Percentiles rank a stretch among this genome's conserved stretches.
phyloP scores from a whole-genome alignment of 1,140 invertebrate genomes.

The Diorhabda carinulata region DNA sequence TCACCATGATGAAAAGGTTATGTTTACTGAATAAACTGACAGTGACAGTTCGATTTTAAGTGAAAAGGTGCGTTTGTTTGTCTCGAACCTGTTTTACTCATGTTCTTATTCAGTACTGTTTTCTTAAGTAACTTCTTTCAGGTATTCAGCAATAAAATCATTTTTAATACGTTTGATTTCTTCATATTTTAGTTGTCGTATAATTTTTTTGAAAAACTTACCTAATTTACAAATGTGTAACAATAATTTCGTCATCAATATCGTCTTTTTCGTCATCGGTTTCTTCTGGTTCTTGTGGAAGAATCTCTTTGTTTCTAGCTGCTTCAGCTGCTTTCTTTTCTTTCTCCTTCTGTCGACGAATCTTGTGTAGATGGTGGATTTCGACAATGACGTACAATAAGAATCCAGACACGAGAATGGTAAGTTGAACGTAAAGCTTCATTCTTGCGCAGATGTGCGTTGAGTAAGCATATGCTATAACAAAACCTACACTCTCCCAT shows the following conservation, averaged over 20 bases:
- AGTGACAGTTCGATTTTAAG: too few species aligned
- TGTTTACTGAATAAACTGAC: too few species aligned
- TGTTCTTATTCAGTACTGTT: too few species aligned
- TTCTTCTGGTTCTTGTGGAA: conserved; percentile 58
- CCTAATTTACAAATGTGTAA: conserved; percentile 68
- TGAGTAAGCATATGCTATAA: conserved; percentile 85
- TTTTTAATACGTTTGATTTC: too few species aligned
- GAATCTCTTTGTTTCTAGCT: conserved; percentile 38
- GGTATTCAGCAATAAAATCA: too few species aligned
- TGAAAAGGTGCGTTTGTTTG: too few species aligned
- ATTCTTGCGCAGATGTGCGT: conserved; percentile 82
- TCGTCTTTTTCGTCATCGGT: conserved; percentile 79
- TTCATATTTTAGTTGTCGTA: too few species aligned
- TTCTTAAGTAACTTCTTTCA: too few species aligned
- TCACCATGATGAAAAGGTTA: too few species aligned
- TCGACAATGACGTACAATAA: conserved; percentile 80
- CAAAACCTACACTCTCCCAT: conserved; percentile 91
- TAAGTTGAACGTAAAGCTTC: conserved; percentile 86
- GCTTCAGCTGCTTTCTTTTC: conserved; percentile 61
- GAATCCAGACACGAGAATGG: conserved; percentile 73
- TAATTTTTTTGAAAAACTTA: not conserved
- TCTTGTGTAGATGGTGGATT: conserved; percentile 73
- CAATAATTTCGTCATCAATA: conserved; percentile 79
- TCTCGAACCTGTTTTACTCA: too few species aligned
- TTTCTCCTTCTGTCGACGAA: conserved; percentile 63